Base-by-base conservation (phyloP, 2,888 invertebrate genomes). In the Eristalinus sepulchralis region DNA sequence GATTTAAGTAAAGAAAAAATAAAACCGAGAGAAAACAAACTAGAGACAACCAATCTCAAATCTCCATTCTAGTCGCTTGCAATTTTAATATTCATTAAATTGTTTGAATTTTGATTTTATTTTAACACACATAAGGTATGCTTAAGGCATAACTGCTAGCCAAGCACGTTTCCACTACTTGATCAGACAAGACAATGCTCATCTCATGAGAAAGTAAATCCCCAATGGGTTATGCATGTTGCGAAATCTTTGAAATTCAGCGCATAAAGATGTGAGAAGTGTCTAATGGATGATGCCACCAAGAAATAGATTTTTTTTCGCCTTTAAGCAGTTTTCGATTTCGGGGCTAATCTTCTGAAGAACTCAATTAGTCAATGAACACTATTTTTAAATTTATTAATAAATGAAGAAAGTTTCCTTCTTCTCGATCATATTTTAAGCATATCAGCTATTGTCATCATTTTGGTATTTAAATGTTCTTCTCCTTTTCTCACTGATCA, bases 401-500 rank as follows among this genome's bases (percentile, higher is more conserved):
- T 5, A 39, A 6, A n/a, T 39, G n/a, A 47, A 47, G 47, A 47
- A 47, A 47, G 47, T 47, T 47, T 1, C n/a, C 17, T 17, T 17
- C 4, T 39, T 39, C n/a, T 2, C n/a, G 39, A n/a, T 47, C 47
- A 33, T 72, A 53, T 53, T 63, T 33, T 33, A 57, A 59, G 8
- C 53, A 60, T 63, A 47, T 47, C 17, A 47, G 6, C n/a, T n/a
- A 39, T 3, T 34, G 31, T 33, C 31, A 33, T n/a, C 33, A 34
- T 10, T 17, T 62, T 62, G 62, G 62, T 62, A 62, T 62, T 62
- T 10, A 17, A 64, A 64, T 70, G 10, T 70, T 27, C n/a, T 13
- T 57, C 24, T 36, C 36, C 36, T 31, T 17, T 31, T 62, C 27
- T 60, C 60, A 13, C 22, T 11, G 36, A 39, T 39, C 66, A 59